phyloP scores from a whole-genome alignment of 1,140 invertebrate genomes.

The Sitobion miscanthi region DNA sequence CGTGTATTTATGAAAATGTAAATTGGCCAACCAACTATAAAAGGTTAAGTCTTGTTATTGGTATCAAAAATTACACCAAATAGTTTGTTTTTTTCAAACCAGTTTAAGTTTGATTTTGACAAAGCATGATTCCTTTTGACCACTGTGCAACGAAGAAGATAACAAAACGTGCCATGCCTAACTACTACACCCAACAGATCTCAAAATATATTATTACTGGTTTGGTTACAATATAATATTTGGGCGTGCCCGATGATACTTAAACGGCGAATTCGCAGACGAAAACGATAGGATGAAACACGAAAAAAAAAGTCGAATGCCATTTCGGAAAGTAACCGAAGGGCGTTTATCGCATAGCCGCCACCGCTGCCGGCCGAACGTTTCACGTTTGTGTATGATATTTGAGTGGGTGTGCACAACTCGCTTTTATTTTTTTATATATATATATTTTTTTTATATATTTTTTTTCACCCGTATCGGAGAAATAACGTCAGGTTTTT shows the following conservation, averaged over 20 bases:
- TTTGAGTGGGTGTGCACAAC: conserved; percentile 26
- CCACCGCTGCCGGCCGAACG: not conserved
- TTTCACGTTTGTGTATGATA: conserved; percentile 24
- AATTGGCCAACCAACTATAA: no score
- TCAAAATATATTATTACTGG: not conserved
- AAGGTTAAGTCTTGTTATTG: no score
- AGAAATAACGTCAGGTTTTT: conserved; percentile 37
- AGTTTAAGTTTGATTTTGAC: not conserved
- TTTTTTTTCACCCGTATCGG: not conserved
- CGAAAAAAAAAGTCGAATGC: not conserved
- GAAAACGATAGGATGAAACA: not conserved
- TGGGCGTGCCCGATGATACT: not conserved
- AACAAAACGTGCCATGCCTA: no score
- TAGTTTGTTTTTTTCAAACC: not conserved
- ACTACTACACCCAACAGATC: not conserved
- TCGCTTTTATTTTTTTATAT: not conserved
- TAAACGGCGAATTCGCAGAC: not conserved
- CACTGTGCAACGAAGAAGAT: no score
- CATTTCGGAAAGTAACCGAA: not conserved
- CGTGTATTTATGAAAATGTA: no score
- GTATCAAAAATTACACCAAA: no score
- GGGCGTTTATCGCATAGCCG: not conserved
- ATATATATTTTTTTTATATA: conserved; percentile 8
- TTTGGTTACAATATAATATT: not conserved
- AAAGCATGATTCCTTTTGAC: not conserved